Evolutionary conservation across 2,888 invertebrate species (phyloP), one percentile per base, ranked within the genome.

Genomic region (Mycalesis mineus): DNA sequence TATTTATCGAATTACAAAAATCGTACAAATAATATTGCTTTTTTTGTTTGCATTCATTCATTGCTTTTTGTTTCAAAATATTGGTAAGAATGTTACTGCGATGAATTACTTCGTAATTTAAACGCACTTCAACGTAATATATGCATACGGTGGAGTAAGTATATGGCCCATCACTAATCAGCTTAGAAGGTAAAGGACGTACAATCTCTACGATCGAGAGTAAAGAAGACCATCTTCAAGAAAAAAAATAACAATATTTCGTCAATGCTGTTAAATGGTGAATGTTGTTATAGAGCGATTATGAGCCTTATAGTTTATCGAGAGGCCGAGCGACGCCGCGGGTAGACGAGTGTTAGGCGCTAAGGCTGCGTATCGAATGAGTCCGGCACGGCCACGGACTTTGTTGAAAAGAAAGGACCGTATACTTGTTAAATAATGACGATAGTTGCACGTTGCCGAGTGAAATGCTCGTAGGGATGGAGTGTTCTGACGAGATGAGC

Each of bases 391-490:
- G 66, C 72, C 67, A 70, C 75, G 72, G 75, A 73, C 82, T 84
- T 80, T 80, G 80, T 66, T 80, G 79, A 88, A 88, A 88, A 87
- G 88, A 88, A 88, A 88, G 88, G 88, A 88, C 81, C 72, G 84
- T 79, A 80, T 80, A 78, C 68, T 76, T 78, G 81, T 86, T 85
- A 82, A 87, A 87, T 87, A 86, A 87, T 85, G 87, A 85, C 87
- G 76, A 85, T 83, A 82, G 87, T 85, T 83, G 86, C 81, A 80
- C 75, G 84, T 74, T 83, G 77, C 83, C 68, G 72, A 85, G 88
- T 88, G 87, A 87, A 88, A 88, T 88, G 88, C 70, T 76, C 84
- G 87, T 83, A 88, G 88, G 88, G 87, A 85, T 88, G 86, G 85
- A 84, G 87, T 82, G 79, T 78, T 84, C 84, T 75, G 82, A 77